Percentiles rank a stretch among this genome's conserved stretches.
Conservation (phyloP, 2,797 vertebrate species). For the Pachyuromys duprasi region DNA sequence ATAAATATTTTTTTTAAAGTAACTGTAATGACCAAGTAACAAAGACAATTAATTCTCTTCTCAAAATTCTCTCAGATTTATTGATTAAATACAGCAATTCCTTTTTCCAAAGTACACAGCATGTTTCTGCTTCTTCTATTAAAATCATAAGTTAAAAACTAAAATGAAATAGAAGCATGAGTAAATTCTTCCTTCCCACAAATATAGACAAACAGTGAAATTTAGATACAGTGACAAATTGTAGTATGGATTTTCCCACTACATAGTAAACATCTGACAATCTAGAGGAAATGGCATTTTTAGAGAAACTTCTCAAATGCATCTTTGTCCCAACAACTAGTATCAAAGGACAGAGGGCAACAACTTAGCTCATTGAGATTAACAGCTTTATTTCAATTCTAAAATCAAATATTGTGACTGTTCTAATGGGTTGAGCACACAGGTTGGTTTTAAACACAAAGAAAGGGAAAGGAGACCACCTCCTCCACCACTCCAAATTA, state of each 20-base stretch:
- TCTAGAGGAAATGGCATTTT: neutral
- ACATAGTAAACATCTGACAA: neutral
- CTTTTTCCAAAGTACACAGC: neutral
- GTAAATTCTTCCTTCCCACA: neutral
- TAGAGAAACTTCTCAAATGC: neutral
- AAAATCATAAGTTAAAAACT: conserved; percentile 11
- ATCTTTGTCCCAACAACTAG: neutral
- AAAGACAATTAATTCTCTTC: neutral
- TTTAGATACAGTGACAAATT: neutral
- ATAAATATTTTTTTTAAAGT: no score
- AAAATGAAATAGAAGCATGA: conserved; percentile 26
- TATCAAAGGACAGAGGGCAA: neutral
- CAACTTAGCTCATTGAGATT: neutral
- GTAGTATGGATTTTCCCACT: neutral
- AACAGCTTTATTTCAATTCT: neutral
- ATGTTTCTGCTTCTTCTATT: neutral
- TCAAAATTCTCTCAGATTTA: neutral
- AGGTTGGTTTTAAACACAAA: neutral
- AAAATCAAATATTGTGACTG: no score
- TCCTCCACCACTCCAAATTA: rapidly evolving
- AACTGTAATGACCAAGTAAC: neutral
- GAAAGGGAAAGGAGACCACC: neutral
- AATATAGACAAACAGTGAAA: neutral
- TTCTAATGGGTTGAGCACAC: neutral
- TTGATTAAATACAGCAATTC: conserved; percentile 26